phyloP scores from a whole-genome alignment of 2,113 vertebrate species.

The Mirounga angustirostris region DNA sequence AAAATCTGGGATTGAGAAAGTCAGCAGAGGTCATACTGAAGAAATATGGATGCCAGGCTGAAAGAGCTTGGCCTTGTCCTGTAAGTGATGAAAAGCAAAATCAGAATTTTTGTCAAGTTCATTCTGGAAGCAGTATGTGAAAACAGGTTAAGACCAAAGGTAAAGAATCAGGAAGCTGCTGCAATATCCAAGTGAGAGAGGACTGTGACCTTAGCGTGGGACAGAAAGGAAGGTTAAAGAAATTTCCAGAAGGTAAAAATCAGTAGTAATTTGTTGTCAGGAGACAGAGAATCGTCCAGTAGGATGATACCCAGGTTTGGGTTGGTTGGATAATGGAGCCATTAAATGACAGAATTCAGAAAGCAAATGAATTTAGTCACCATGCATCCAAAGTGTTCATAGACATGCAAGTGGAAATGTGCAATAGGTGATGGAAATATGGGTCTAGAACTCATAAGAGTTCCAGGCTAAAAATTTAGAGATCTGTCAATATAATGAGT shows the following conservation, averaged over 20 bases:
- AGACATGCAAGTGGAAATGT: conserved; percentile 25
- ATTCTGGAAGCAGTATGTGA: conserved; percentile 42
- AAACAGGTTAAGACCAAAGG: conserved; percentile 27
- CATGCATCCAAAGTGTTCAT: not conserved
- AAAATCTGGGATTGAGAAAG: not conserved
- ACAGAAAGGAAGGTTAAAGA: not conserved
- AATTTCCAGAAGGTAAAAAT: conserved; percentile 20
- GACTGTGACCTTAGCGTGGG: not conserved
- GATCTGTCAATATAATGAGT: not conserved
- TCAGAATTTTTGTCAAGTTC: conserved; percentile 42
- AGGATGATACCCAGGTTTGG: not conserved
- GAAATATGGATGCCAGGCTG: conserved; percentile 3
- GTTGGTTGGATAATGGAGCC: not conserved
- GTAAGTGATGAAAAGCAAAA: conserved; percentile 45
- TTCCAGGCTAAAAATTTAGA: conserved; percentile 17
- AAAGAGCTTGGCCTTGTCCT: not conserved
- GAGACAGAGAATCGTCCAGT: not conserved
- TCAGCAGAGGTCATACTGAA: not conserved
- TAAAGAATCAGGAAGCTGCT: conserved; percentile 18
- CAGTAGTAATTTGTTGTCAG: not conserved
- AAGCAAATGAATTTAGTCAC: not conserved
- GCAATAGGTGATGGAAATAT: not conserved
- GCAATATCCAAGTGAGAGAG: not conserved
- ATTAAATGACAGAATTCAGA: conserved; percentile 54
- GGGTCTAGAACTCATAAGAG: not conserved